These are phyloP conservation scores for Amorpha juglandis DNA, from an alignment of 2,888 invertebrate genomes.

Conservation along the genomic window DNA sequence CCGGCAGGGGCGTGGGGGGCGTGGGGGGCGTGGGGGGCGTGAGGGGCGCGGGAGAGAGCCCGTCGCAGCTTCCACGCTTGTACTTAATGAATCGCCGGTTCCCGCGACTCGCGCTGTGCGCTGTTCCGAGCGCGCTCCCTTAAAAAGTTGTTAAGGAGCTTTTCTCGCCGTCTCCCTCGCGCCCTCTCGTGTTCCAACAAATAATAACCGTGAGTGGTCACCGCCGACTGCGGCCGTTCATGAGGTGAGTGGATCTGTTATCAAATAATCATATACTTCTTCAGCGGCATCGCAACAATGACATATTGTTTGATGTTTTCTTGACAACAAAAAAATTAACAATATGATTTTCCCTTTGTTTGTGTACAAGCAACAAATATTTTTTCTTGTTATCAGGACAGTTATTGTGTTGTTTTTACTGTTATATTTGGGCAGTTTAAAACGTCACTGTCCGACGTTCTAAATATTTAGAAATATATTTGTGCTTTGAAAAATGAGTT, in stretches of 20 bases:
- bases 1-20: constrained; percentile 39
- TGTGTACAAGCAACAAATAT: neutral
- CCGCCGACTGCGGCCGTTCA: constrained; percentile 49
- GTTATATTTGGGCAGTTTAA: neutral
- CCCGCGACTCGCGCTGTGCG: constrained; percentile 79
- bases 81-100: constrained; percentile 82
- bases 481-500: neutral
- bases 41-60: constrained; percentile 54
- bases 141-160: constrained; percentile 71
- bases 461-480: neutral
- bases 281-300: constrained; percentile 29
- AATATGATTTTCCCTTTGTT: neutral
- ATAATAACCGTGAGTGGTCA: constrained; percentile 59
- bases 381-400: neutral
- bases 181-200: constrained; percentile 67
- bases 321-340: neutral
- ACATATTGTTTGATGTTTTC: neutral
- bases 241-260: constrained; percentile 56
- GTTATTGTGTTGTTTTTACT: neutral
- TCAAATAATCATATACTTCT: constrained; percentile 40
- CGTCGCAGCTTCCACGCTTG: constrained; percentile 76
- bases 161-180: constrained; percentile 75
- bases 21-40: constrained; percentile 47
- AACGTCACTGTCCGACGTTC: neutral
- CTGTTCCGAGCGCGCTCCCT: constrained; percentile 68